Evolutionary conservation across 2,888 invertebrate species (phyloP).

Genomic region (Megaustenia siamemsis): DNA sequence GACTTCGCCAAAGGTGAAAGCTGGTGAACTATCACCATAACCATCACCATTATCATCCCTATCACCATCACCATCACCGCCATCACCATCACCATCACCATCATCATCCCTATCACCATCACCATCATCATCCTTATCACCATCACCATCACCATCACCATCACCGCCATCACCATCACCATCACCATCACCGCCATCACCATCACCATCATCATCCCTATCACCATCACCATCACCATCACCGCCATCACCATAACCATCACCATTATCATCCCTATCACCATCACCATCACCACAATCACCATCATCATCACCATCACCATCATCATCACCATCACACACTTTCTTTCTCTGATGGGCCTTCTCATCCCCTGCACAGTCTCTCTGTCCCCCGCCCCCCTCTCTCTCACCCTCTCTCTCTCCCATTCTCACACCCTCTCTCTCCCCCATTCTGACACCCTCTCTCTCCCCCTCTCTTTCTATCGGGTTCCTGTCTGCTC

Average conservation of each 20-base stretch:
- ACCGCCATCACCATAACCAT: constrained; percentile 47
- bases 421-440: no score
- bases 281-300: constrained; percentile 33
- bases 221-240: constrained; percentile 39
- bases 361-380: no score
- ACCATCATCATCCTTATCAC: constrained; percentile 14
- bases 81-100: constrained; percentile 19
- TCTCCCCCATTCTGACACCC: no score
- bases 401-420: no score
- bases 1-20: no score
- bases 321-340: constrained; percentile 25
- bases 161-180: constrained; percentile 13
- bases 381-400: no score
- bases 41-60: not conserved
- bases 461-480: no score
- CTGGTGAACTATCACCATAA: no score
- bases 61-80: not conserved
- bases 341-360: no score
- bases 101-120: constrained; percentile 11
- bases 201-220: constrained; percentile 31
- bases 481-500: no score
- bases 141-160: constrained; percentile 26
- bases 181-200: constrained; percentile 20
- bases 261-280: constrained; percentile 47
- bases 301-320: constrained; percentile 44